Percentiles rank a stretch among this genome's conserved stretches.
Evolutionary conservation across 2,113 vertebrate species (phyloP).

Genomic region (Cavia porcellus): DNA sequence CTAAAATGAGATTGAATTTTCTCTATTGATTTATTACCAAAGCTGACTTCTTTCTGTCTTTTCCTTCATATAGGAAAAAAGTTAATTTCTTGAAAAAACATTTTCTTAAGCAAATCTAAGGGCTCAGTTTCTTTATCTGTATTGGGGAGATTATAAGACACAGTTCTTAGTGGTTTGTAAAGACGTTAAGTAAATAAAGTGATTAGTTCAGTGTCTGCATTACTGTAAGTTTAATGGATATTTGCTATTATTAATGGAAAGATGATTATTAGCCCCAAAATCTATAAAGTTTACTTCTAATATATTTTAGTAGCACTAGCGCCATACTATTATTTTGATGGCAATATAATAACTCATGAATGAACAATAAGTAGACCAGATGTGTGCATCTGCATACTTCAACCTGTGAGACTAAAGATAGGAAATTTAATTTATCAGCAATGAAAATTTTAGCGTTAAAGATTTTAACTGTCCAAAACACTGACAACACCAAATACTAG

Average conservation of each 20-base stretch:
- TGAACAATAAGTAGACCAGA: not conserved
- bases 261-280: not conserved
- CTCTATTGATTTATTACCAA: not conserved
- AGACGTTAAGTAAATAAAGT: not conserved
- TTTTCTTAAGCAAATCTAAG: not conserved
- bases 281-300: not conserved
- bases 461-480: not conserved
- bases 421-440: not conserved
- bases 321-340: not conserved
- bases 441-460: not conserved
- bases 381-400: not conserved
- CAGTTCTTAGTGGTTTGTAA: not conserved
- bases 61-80: not conserved
- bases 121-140: not conserved
- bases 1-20: not conserved
- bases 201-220: not conserved
- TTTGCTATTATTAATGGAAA: not conserved
- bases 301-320: not conserved
- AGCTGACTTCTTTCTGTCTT: not conserved
- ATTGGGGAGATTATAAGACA: not conserved
- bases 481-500: not conserved
- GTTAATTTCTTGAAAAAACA: not conserved
- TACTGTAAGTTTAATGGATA: not conserved
- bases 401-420: not conserved
- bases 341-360: not conserved